These are phyloP conservation scores for Pharmacophagus antenor DNA, from an alignment of 2,888 invertebrate species.

Conservation along the genomic window DNA sequence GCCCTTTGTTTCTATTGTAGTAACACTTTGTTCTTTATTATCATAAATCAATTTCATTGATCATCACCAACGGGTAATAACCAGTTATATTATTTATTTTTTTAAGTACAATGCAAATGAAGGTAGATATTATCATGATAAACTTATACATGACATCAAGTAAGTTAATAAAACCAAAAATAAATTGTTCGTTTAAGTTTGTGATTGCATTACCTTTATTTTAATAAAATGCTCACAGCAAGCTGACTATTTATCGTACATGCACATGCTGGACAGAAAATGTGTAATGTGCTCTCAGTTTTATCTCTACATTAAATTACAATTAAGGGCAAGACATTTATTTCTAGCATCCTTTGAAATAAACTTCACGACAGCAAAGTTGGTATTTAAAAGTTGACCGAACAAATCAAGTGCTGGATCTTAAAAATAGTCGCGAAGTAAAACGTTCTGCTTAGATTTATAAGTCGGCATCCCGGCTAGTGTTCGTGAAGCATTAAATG, in stretches of 20 bases:
- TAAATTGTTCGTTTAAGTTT: no score
- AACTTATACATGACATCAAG: no score
- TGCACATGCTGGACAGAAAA: constrained; percentile 56
- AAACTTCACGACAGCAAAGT: constrained; percentile 11
- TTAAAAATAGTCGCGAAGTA: constrained; percentile 19
- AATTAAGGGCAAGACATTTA: constrained; percentile 49
- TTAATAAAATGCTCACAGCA: constrained; percentile 21
- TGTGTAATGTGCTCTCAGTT: constrained; percentile 57
- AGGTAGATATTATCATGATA: no score
- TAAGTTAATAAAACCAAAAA: no score
- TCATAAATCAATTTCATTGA: no score
- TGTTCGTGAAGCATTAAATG: constrained; percentile 12
- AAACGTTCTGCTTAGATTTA: constrained; percentile 15
- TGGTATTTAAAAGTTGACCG: constrained; percentile 11
- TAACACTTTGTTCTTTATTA: no score
- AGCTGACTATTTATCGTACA: constrained; percentile 46
- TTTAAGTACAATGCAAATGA: no score
- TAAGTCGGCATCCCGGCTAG: constrained; percentile 11
- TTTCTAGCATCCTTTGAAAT: constrained; percentile 22
- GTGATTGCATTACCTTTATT: neutral
- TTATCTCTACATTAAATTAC: constrained; percentile 57
- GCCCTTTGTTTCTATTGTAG: no score
- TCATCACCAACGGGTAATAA: no score
- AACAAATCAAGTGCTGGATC: constrained; percentile 11
- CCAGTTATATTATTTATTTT: no score